Base-by-base conservation (phyloP, 2,797 vertebrate species). In the Phaenicophaeus curvirostris region DNA sequence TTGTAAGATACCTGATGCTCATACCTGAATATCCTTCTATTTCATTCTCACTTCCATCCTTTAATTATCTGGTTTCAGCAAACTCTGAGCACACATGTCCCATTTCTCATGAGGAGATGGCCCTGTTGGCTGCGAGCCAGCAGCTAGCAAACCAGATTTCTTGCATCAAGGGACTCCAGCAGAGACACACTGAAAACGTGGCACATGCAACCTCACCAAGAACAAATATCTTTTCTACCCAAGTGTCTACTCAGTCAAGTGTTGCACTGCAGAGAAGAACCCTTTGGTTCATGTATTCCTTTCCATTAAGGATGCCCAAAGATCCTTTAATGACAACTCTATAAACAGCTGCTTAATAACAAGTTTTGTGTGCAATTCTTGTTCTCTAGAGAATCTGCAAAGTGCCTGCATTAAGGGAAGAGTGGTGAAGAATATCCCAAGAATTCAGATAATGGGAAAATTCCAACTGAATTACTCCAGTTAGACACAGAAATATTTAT, bases 1-100 rank as follows among this genome's bases (percentile, higher is more conserved):
- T 55, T 13, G 39, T 54, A 58, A 75, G 54, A 53, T n/a, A 83
- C 55, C 75, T 25, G 62, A n/a, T 85, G 65, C 85, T 63, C 27
- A 12, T 37, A 84, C 37, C 76, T 25, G 19, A 83, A 75, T 11
- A 86, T 24, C 33, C 27, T 85, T 85, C 54, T 42, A 28, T 71
- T 79, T 63, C 21, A 16, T 67, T 91, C 28, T 50, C 68, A 69
- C 53, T 91, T 79, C 35, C 67, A 79, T n/a, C 27, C 37, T 50
- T 92, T 84, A 90, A 85, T 83, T 72, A 58, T 2, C 57, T 65
- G 57, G 23, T 69, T 82, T 73, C 76, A 79, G 68, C 63, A 51
- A 55, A 55, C 30, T 25, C 1, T 0, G 58, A 37, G 63, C 3
- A 0, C 16, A 1, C 1, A 0, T 21, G 11, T 53, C 74, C 66